A percentile compares a stretch with the other conserved stretches of the same genome.
Conservation (phyloP, 2,113 vertebrate species). For the Falco punctatus region DNA sequence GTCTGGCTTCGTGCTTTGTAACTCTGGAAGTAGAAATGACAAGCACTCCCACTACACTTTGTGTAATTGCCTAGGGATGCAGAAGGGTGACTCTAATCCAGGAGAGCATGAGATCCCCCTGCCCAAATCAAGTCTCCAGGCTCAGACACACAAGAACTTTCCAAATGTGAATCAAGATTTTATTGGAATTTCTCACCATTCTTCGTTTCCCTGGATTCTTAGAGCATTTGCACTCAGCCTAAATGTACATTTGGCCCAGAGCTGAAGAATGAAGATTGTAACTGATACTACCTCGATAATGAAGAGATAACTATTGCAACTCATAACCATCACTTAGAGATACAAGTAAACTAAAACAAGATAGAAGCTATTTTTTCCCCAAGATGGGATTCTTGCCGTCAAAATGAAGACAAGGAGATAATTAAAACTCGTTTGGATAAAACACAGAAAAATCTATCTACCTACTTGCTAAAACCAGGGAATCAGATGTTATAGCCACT, state of each 20-base stretch:
- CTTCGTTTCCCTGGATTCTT: background rate
- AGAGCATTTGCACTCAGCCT: background rate
- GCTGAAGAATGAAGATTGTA: background rate
- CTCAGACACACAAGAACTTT: background rate
- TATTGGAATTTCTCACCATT: background rate
- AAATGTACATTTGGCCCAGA: background rate
- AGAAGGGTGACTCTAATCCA: background rate
- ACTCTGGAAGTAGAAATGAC: background rate
- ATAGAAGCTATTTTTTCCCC: background rate
- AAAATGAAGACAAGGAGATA: background rate
- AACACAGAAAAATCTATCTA: background rate
- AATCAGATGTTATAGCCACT: background rate
- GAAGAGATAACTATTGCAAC: background rate
- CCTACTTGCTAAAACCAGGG: background rate
- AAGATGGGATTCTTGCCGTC: background rate
- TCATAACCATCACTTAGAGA: background rate
- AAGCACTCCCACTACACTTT: background rate
- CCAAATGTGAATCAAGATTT: background rate
- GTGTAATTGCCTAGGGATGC: background rate
- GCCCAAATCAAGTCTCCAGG: background rate
- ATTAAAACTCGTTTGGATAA: background rate
- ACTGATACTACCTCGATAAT: background rate
- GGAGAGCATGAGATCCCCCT: background rate
- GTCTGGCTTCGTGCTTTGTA: conserved; percentile 19
- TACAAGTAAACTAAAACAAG: background rate